phyloP scores from a whole-genome alignment of 2,888 invertebrate species.

The Aproaerema taeniolella region DNA sequence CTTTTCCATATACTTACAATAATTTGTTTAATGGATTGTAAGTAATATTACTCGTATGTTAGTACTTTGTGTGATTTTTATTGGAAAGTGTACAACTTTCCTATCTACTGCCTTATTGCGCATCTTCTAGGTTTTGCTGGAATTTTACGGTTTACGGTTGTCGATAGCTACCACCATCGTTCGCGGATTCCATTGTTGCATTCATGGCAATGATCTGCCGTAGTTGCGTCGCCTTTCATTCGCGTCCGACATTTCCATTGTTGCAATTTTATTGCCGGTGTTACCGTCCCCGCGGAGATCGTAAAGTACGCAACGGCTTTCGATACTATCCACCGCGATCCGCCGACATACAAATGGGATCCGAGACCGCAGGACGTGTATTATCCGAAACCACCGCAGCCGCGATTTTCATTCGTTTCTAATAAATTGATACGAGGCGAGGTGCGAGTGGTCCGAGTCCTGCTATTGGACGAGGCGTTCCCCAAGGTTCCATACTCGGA shows the following conservation, averaged over 20 bases:
- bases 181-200: conserved; percentile 71
- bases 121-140: conserved; percentile 36
- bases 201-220: conserved; percentile 68
- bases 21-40: too few relatives aligned
- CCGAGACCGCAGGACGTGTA: conserved; percentile 63
- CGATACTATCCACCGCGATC: conserved; percentile 63
- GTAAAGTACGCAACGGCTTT: conserved; percentile 67
- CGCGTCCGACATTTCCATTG: conserved; percentile 73
- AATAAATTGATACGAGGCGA: conserved; percentile 73
- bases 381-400: conserved; percentile 71
- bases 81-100: too few relatives aligned
- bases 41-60: too few relatives aligned
- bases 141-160: conserved; percentile 49
- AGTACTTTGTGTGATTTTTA: too few relatives aligned
- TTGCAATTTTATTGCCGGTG: conserved; percentile 74
- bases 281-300: conserved; percentile 67
- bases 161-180: conserved; percentile 70
- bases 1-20: too few relatives aligned
- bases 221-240: conserved; percentile 67
- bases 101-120: not conserved
- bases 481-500: conserved; percentile 62
- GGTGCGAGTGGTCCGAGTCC: conserved; percentile 39
- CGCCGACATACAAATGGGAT: conserved; percentile 56
- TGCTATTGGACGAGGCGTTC: conserved; percentile 66
- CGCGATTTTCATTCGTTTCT: conserved; percentile 71